phyloP scores from a whole-genome alignment of 2,113 vertebrate species.

The Notarius lentiginosus region DNA sequence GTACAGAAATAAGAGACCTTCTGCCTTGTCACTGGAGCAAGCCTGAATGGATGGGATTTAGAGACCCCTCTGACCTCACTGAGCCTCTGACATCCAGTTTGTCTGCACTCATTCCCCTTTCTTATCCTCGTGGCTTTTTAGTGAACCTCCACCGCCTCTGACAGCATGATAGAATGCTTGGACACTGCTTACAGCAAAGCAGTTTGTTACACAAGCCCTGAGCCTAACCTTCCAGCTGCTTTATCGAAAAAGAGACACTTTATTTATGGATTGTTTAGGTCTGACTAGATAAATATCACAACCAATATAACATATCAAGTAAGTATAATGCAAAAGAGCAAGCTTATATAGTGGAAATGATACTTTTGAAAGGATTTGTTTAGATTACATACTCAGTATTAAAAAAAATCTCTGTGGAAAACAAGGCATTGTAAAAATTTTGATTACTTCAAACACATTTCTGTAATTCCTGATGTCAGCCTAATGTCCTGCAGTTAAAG shows the following conservation, averaged over 20 bases:
- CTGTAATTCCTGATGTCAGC: not conserved
- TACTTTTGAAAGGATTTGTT: not conserved
- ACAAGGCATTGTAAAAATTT: not conserved
- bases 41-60: conserved; percentile 48
- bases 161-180: conserved; percentile 57
- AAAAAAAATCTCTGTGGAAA: not conserved
- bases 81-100: conserved; percentile 53
- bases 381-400: not conserved
- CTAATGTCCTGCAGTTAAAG: not conserved
- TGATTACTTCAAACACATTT: not conserved
- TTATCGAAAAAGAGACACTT: conserved; percentile 36
- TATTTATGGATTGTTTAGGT: conserved; percentile 41
- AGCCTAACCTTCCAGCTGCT: conserved; percentile 42
- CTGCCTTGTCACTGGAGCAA: conserved; percentile 36
- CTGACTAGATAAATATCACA: conserved; percentile 27
- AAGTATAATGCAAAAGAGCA: not conserved
- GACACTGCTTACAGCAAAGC: conserved; percentile 43
- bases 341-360: not conserved
- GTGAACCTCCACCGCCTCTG: conserved; percentile 51
- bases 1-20: conserved; percentile 24
- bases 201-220: conserved; percentile 51
- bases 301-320: conserved; percentile 20
- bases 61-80: conserved; percentile 47
- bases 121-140: conserved; percentile 46
- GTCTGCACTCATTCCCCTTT: conserved; percentile 50